Percentiles rank a stretch among this genome's conserved stretches.
These are phyloP conservation scores for Coturnix japonica DNA, from an alignment of 2,113 vertebrate species.

Conservation along the genomic window DNA sequence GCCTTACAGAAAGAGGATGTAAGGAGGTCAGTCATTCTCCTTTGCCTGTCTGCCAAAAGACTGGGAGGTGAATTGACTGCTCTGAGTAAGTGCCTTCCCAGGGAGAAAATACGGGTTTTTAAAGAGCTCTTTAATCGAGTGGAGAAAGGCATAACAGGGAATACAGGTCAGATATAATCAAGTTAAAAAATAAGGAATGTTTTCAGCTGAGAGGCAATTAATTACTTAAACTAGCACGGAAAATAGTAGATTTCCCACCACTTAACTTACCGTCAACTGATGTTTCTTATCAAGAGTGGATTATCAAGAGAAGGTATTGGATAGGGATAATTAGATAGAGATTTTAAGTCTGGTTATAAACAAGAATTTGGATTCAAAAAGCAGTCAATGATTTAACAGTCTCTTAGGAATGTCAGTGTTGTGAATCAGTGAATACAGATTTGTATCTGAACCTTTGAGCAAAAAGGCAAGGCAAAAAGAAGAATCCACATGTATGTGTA, in stretches of 20 bases:
- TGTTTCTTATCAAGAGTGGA: not conserved
- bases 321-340: not conserved
- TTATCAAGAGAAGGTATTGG: not conserved
- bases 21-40: conserved; percentile 25
- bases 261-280: not conserved
- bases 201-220: conserved; percentile 5
- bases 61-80: not conserved
- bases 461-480: conserved; percentile 23
- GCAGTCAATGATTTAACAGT: not conserved
- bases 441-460: not conserved
- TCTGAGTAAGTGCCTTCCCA: not conserved
- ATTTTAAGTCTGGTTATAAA: not conserved
- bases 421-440: not conserved
- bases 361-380: not conserved
- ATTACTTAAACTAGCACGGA: not conserved
- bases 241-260: not conserved
- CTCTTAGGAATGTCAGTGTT: not conserved
- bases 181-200: not conserved
- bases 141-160: not conserved
- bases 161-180: not conserved
- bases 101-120: not conserved
- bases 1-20: not conserved
- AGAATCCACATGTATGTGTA: not conserved
- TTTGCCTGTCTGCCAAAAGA: not conserved
- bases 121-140: conserved; percentile 2